These are phyloP conservation scores for Steromphala cineraria DNA, from an alignment of 2,888 invertebrate genomes.

Conservation along the genomic window DNA sequence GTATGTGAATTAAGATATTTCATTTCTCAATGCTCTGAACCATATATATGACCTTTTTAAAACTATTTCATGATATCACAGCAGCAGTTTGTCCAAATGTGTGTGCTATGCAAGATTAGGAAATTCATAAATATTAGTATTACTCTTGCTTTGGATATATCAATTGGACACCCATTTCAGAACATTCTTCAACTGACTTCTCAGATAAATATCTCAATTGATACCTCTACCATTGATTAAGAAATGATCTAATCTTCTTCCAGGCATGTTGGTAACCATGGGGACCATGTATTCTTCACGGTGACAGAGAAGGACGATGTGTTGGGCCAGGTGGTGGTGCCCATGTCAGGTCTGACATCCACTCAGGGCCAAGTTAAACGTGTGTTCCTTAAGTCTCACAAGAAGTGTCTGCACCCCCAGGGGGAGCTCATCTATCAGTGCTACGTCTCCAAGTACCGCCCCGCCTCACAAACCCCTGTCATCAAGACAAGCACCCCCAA, in stretches of 20 bases:
- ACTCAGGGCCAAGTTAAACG: slow-evolving; percentile 55
- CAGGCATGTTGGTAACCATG: slow-evolving; percentile 58
- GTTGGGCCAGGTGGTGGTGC: slow-evolving; percentile 67
- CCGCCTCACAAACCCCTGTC: slow-evolving; percentile 24
- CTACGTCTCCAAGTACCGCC: slow-evolving; percentile 65
- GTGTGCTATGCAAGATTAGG: too few species aligned
- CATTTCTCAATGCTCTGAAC: too few species aligned
- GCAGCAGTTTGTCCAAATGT: too few species aligned
- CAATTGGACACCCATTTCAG: too few species aligned
- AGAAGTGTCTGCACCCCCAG: slow-evolving; percentile 68
- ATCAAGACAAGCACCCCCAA: slow-evolving; percentile 27
- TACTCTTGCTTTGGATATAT: too few species aligned
- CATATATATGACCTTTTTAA: too few species aligned
- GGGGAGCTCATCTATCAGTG: slow-evolving; percentile 70
- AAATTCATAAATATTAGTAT: too few species aligned
- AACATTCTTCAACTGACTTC: not conserved
- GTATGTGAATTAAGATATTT: too few species aligned
- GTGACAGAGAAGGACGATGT: slow-evolving; percentile 71
- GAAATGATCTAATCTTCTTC: slow-evolving; percentile 28
- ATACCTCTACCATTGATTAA: not conserved
- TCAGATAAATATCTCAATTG: too few species aligned
- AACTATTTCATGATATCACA: too few species aligned
- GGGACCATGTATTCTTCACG: slow-evolving; percentile 67
- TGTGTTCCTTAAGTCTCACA: slow-evolving; percentile 66
- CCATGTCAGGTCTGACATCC: slow-evolving; percentile 56